Base-by-base conservation (phyloP, 2,888 invertebrate species). In the Tethea ocularis region DNA sequence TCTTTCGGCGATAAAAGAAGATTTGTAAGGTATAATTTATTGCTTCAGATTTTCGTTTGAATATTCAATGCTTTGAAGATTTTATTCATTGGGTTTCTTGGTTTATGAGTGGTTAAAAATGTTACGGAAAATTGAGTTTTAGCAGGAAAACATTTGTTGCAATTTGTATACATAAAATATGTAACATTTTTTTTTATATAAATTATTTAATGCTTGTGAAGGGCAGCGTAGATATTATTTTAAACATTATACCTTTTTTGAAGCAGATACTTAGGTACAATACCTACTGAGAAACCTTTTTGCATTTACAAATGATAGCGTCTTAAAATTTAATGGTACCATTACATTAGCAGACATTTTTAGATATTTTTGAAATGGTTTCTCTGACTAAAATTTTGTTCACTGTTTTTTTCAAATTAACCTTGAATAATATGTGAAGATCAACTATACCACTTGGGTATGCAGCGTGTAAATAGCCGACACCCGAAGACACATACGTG, bases 11-110 rank as follows among this genome's bases (percentile, higher is more conserved):
- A 60, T 57, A 60, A 58, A 61, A 55, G 52, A 52, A 62, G 60
- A 51, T 60, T 57, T 62, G 57, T 53, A 38, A 58, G 52, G 60
- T n/a, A 56, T 60, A 60, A 62, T 60, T 62, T 58, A 60, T 60
- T 56, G 52, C 29, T 38, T 29, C 36, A 23, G 57, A 52, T 54
- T 58, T 58, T 60, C 36, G 52, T 53, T 56, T 46, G 33, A 46
- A 58, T 36, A 38, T 54, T 56, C n/a, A 56, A 59, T 56, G 53
- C 29, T 24, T 15, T 46, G 46, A 46, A 54, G 41, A 57, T 53
- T 51, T 54, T 54, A 20, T 46, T 46, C 46, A 46, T 46, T 46
- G 20, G 20, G 46, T 46, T 38, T 46, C 41, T 46, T 20, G 46
- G 20, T 46, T 46, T 20, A 46, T 20, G 17, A 20, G 20, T 46